Evolutionary conservation across 2,888 invertebrate species (phyloP), one percentile per base, ranked within the genome.

Genomic region (Nemoura dubitans): DNA sequence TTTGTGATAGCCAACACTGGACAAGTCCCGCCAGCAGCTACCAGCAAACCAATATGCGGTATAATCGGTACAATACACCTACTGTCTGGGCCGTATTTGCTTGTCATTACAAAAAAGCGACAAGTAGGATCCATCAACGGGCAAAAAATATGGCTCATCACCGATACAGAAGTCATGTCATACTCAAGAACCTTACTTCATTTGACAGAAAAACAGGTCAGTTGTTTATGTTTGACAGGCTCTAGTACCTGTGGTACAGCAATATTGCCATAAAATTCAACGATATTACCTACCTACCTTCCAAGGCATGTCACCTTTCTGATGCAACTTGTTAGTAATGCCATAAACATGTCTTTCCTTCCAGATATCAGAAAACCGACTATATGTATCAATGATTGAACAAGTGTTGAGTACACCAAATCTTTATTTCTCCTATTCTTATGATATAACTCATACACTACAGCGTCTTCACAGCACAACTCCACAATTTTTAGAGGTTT

Each of bases 391-490:
- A 6, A 97, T 99, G 97, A 90, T 99, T 16, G 95, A 96, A 87
- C 93, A 94, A 87, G 96, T 97, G 0, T 92, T 99, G 86, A 94
- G 95, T 76, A 96, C 97, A 0, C 97, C 98, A 0, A 95, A 95
- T 89, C 97, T 97, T 89, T 99, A 98, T 92, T 99, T 97, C 92
- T 98, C 98, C 25, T 97, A 98, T 90, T 96, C 97, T 0, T 98
- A 97, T 90, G 99, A 99, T 92, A 92, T 99, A 86, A 97, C 98
- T 29, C 98, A 98, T 91, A 94, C 97, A 0, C 93, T 98, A 91
- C 99, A 99, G 91, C 93, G 98, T 88, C 92, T 98, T 88, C 96
- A 96, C 89, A 95, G 96, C 86, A 96, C 96, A 86, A 94, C 96
- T 0, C 95, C 97, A 0, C 97, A 97, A 89, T 98, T 97, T 91